Conservation (phyloP, 1,140 invertebrate species). For the Cherax destructor region DNA sequence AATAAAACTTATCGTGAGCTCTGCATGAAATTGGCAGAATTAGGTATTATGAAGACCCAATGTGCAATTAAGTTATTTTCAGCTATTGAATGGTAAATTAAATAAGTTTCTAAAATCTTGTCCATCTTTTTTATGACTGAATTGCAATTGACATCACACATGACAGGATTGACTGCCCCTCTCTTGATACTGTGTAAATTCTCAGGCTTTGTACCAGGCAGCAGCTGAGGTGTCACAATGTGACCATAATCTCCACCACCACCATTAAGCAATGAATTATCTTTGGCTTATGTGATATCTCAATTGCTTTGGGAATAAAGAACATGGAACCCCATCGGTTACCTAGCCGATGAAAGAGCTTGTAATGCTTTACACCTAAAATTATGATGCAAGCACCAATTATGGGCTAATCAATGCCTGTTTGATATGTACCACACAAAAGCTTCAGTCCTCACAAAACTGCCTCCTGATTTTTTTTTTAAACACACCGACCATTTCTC, state of each 20-base stretch:
- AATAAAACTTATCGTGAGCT: conserved; percentile 51
- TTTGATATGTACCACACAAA: conserved; percentile 67
- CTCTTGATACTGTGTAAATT: conserved; percentile 17
- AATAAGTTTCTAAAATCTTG: conserved; percentile 5
- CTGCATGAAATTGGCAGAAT: conserved; percentile 55
- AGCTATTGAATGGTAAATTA: conserved; percentile 28
- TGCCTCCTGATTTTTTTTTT: conserved; percentile 30
- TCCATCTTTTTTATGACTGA: conserved; percentile 10
- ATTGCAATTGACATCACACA: conserved; percentile 15
- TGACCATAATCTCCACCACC: conserved; percentile 11
- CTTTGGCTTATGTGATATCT: conserved; percentile 62
- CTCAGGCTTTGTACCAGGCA: conserved; percentile 12
- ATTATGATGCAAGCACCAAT: conserved; percentile 50
- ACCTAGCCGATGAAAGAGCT: conserved; percentile 55
- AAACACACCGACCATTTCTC: too few relatives aligned
- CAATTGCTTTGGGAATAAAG: conserved; percentile 27
- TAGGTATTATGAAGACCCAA: conserved; percentile 25
- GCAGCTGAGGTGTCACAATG: conserved; percentile 32
- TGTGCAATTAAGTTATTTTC: background rate
- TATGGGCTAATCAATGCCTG: conserved; percentile 51
- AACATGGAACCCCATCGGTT: conserved; percentile 49
- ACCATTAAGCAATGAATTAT: conserved; percentile 66
- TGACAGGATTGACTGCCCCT: conserved; percentile 51
- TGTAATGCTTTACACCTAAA: conserved; percentile 59
- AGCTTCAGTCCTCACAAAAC: conserved; percentile 56